These are phyloP conservation scores for Corynorhinus townsendii DNA, from an alignment of 2,113 vertebrate species.

Conservation along the genomic window DNA sequence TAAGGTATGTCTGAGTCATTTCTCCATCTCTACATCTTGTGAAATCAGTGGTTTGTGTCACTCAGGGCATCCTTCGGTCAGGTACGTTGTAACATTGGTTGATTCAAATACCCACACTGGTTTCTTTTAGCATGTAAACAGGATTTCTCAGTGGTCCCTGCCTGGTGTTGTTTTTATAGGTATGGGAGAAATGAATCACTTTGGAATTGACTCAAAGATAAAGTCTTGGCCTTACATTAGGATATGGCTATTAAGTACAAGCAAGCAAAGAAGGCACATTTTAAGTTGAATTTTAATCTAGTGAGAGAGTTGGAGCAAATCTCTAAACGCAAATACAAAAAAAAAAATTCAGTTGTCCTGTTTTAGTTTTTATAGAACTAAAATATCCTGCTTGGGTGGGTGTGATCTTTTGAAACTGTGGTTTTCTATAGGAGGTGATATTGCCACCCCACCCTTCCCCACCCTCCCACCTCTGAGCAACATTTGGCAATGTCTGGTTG, in stretches of 20 bases:
- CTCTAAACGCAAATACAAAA: background rate
- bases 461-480: no score
- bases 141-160: background rate
- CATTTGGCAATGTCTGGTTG: background rate
- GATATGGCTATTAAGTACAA: background rate
- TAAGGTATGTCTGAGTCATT: background rate
- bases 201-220: background rate
- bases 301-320: background rate
- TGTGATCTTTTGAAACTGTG: background rate
- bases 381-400: background rate
- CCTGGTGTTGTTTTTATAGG: background rate
- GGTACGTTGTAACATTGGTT: rapidly evolving
- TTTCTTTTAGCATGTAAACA: background rate
- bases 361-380: background rate
- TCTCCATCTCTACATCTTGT: background rate
- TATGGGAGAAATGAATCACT: background rate
- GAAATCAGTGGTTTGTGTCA: background rate
- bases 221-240: background rate
- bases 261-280: no score
- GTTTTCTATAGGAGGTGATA: background rate
- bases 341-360: background rate
- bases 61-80: background rate
- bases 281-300: background rate
- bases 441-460: background rate
- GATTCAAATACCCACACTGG: rapidly evolving